These are phyloP conservation scores for Trichopria drosophilae DNA, from an alignment of 2,888 invertebrate species.

Conservation along the genomic window DNA sequence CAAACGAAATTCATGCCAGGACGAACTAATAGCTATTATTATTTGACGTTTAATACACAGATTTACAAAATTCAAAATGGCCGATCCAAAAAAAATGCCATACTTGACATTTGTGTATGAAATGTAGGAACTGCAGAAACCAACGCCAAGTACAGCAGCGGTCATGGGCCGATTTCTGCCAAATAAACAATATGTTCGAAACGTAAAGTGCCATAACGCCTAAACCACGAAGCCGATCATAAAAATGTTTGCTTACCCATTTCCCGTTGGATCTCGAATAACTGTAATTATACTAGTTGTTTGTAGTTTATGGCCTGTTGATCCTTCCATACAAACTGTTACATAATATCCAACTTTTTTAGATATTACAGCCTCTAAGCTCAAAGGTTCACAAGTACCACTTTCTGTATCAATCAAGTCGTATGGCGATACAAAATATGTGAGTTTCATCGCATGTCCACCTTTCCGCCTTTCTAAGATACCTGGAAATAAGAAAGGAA, in stretches of 20 bases:
- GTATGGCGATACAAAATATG: constrained; percentile 92
- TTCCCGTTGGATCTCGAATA: constrained; percentile 71
- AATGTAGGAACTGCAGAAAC: too few relatives aligned
- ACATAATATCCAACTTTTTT: constrained; percentile 82
- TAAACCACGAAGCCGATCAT: too few relatives aligned
- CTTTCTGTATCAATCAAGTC: constrained; percentile 80
- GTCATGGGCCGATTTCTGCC: too few relatives aligned
- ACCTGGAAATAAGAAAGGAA: constrained; percentile 56
- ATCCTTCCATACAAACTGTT: constrained; percentile 87
- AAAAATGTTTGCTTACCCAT: constrained; percentile 73
- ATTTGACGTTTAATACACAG: too few relatives aligned
- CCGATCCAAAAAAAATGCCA: too few relatives aligned
- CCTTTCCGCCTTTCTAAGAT: constrained; percentile 55
- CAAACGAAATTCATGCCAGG: too few relatives aligned
- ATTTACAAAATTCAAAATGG: too few relatives aligned
- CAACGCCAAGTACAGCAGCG: too few relatives aligned
- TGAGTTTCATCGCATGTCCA: constrained; percentile 88
- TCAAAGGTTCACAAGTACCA: constrained; percentile 73
- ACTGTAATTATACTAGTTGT: constrained; percentile 71
- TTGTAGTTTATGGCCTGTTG: constrained; percentile 82
- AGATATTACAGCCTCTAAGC: constrained; percentile 70
- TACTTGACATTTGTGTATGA: too few relatives aligned
- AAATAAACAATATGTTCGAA: too few relatives aligned
- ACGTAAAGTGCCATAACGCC: too few relatives aligned
- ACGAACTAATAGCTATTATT: too few relatives aligned